phyloP scores from a whole-genome alignment of 2,797 vertebrate genomes.

The Sarcophilus harrisii region DNA sequence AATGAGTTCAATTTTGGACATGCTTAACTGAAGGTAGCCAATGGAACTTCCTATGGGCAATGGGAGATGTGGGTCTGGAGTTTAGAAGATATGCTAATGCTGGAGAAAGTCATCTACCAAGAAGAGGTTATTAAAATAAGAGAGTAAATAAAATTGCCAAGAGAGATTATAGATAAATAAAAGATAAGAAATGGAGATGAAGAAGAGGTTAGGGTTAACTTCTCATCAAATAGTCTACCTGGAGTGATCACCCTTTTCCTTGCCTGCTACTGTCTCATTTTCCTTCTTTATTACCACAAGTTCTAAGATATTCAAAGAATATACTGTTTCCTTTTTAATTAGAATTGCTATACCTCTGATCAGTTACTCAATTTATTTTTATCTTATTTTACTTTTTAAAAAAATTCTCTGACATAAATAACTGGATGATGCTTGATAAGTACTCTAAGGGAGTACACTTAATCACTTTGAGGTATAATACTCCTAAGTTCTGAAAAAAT shows the following conservation, averaged over 20 bases:
- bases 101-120: slow-evolving; percentile 7
- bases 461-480: background rate
- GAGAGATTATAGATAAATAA: background rate
- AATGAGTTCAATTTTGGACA: background rate
- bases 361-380: background rate
- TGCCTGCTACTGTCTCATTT: background rate
- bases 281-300: background rate
- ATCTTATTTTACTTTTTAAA: background rate
- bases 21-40: background rate
- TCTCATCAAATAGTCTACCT: background rate
- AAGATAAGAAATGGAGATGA: slow-evolving; percentile 5
- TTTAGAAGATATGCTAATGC: background rate
- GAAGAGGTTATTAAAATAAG: background rate
- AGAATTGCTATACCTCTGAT: background rate
- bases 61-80: background rate
- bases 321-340: background rate
- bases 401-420: background rate
- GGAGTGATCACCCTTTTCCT: background rate
- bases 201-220: background rate
- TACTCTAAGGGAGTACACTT: background rate
- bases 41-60: background rate
- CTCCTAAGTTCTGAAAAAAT: background rate
- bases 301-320: background rate
- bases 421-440: background rate
- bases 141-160: slow-evolving; percentile 5